These are phyloP conservation scores for Neodontobutis hainanensis DNA, from an alignment of 2,113 vertebrate genomes.

Conservation along the genomic window DNA sequence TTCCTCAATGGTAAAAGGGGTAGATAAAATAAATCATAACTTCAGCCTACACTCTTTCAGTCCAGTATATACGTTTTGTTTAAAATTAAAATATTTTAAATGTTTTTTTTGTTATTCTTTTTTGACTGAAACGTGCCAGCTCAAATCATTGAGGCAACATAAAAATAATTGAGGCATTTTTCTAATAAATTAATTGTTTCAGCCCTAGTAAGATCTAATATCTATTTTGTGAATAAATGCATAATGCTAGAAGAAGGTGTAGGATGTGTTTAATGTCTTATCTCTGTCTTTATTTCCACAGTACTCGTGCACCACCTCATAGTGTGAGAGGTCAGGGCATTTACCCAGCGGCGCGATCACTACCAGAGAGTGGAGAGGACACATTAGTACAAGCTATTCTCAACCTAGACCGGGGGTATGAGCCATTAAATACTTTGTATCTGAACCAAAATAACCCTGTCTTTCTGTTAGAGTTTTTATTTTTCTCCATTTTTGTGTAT, in stretches of 20 bases:
- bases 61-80: no score
- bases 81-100: no score
- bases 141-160: no score
- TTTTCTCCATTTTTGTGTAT: no score
- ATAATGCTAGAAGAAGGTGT: neutral
- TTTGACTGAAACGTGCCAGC: no score
- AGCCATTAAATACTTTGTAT: neutral
- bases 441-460: neutral
- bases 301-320: constrained; percentile 65
- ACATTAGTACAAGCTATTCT: constrained; percentile 78
- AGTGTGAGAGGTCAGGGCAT: constrained; percentile 69
- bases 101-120: no score
- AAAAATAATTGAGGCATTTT: no score
- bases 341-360: constrained; percentile 67
- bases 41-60: no score
- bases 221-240: neutral
- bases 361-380: constrained; percentile 75
- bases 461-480: no score
- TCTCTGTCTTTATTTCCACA: constrained; percentile 17
- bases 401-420: constrained; percentile 77
- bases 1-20: no score
- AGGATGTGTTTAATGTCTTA: neutral
- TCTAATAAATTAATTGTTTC: no score
- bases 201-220: neutral
- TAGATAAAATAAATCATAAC: no score